Evolutionary conservation across 1,140 invertebrate genomes (phyloP).

Genomic region (Drosophila serrata): DNA sequence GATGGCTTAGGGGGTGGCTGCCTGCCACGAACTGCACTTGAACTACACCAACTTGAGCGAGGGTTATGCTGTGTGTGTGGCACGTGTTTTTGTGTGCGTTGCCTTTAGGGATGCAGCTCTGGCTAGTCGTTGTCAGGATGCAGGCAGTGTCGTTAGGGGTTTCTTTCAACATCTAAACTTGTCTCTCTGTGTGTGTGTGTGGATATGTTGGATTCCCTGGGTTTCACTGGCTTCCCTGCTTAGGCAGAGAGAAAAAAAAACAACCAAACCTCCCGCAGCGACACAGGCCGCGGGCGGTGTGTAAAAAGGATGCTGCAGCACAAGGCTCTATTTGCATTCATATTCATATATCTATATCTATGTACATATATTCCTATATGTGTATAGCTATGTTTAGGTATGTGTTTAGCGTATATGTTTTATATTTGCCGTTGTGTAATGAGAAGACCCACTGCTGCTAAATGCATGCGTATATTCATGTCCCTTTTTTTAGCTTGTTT

Average conservation of each 20-base stretch:
- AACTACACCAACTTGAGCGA: slow-evolving; percentile 64
- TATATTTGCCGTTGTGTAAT: slow-evolving; percentile 61
- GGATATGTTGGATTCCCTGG: slow-evolving; percentile 1
- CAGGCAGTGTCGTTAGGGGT: slow-evolving; percentile 60
- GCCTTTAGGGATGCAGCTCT: slow-evolving; percentile 70
- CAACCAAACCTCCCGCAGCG: slow-evolving; percentile 55
- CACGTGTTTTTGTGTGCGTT: slow-evolving; percentile 3
- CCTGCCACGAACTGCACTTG: slow-evolving; percentile 57
- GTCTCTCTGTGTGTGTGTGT: slow-evolving; percentile 7
- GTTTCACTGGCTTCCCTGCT: slow-evolving; percentile 18
- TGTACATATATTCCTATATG: too few relatives aligned
- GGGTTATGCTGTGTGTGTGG: not conserved
- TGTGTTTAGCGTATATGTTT: not conserved
- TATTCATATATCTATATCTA: slow-evolving; percentile 23
- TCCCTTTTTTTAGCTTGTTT: slow-evolving; percentile 40
- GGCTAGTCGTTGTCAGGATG: slow-evolving; percentile 42
- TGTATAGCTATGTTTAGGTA: not conserved
- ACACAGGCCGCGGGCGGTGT: slow-evolving; percentile 7
- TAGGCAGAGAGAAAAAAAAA: too few relatives aligned
- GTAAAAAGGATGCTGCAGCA: slow-evolving; percentile 16
- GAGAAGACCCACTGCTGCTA: slow-evolving; percentile 32
- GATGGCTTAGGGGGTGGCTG: not conserved
- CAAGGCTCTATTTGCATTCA: slow-evolving; percentile 71
- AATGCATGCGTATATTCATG: slow-evolving; percentile 35
- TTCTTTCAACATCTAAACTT: slow-evolving; percentile 39